Base-by-base conservation (phyloP, 2,797 vertebrate species). In the Acanthurus leucopareius region DNA sequence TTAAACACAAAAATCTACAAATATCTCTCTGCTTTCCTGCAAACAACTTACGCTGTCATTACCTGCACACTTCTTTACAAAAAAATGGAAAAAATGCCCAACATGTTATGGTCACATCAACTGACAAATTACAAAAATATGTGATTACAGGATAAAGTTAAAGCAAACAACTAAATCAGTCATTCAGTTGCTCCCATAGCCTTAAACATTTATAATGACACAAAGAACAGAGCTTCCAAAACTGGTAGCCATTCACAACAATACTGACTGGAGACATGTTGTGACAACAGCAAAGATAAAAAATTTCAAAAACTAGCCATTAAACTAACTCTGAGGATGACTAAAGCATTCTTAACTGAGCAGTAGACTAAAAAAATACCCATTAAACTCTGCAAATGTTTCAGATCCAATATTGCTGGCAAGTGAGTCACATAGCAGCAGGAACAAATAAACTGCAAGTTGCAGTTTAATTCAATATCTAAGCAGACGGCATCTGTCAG, bases 391-490 rank as follows among this genome's bases (percentile, higher is more conserved):
- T 42, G 35, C 44, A 56, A 63, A 44, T 25, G 25, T 68, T 73
- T 35, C 32, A 35, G 32, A 35, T 72, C 52, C 40, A 62, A 45
- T 57, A 13, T 45, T 71, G 57, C 51, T 20, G 56, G 13, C 0
- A 10, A 67, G 47, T 59, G 48, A 74, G 48, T 70, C 44, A 51
- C n/a, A 65, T 51, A 58, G 49, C 53, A 49, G 16, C 28, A 63
- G 32, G 51, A 49, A 65, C 19, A n/a, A 40, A 60, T 42, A 60
- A 60, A 42, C 19, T 20, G 38, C 35, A 60, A 42, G 9, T 40
- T 28, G 20, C 15, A 28, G 45, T 73, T 56, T 65, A 10, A 49
- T 54, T 32, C 22, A 17, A 35, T 54, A 40, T 45, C 54, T 25
- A 35, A 49, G n/a, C 9, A 28, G 25, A 25, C 14, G 1, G 11